A percentile compares a stretch with the other conserved stretches of the same genome.
These are phyloP conservation scores for Morelia viridis DNA, from an alignment of 2,797 vertebrate species.

Conservation along the genomic window DNA sequence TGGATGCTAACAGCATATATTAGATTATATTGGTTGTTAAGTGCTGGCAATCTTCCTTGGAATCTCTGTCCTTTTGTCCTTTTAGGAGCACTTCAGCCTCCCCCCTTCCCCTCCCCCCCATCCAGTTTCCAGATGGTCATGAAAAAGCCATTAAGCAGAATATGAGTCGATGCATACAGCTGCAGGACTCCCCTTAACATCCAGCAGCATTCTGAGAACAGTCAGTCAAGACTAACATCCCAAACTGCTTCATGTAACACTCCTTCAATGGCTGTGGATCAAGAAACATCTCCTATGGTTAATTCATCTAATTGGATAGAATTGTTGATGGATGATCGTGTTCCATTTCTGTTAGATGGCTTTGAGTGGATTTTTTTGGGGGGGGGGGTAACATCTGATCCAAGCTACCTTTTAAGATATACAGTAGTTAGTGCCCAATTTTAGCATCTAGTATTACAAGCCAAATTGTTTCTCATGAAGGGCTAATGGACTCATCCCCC, in stretches of 20 bases:
- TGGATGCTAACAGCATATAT: slow-evolving; percentile 32
- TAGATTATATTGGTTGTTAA: slow-evolving; percentile 30
- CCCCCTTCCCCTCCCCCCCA: not conserved
- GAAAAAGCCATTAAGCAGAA: slow-evolving; percentile 45
- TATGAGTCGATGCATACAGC: slow-evolving; percentile 35
- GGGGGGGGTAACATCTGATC: not conserved
- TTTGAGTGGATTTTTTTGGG: not conserved
- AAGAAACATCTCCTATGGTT: not conserved
- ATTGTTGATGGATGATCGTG: not conserved
- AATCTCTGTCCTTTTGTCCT: slow-evolving; percentile 38
- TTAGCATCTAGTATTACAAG: not conserved
- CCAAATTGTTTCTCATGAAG: not conserved
- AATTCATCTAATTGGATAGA: not conserved
- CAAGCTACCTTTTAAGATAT: not conserved
- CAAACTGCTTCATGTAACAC: slow-evolving; percentile 17
- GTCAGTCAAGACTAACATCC: slow-evolving; percentile 25
- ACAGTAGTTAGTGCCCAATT: not conserved
- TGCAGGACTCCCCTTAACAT: slow-evolving; percentile 20
- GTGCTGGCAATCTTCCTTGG: slow-evolving; percentile 19
- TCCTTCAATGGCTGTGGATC: not conserved
- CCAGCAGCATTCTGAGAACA: slow-evolving; percentile 18
- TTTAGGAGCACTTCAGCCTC: slow-evolving; percentile 18
- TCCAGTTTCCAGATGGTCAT: slow-evolving; percentile 32
- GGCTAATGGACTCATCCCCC: not conserved
- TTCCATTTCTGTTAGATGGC: not conserved